Base-by-base conservation (phyloP, 2,797 vertebrate species). In the Masticophis lateralis region DNA sequence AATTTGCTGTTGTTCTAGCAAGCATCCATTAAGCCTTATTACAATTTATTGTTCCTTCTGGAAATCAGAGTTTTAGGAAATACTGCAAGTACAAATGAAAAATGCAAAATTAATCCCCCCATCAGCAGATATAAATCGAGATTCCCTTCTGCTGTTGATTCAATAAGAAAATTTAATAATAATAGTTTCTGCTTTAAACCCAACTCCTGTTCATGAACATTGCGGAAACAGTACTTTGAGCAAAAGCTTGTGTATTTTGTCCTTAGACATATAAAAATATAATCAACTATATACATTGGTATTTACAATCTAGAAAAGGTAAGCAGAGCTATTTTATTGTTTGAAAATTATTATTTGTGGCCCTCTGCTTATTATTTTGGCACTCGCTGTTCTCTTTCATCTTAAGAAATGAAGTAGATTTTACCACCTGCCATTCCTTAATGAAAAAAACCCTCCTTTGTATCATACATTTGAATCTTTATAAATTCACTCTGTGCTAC, bases 61-160 rank as follows among this genome's bases (percentile, higher is more conserved):
- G 96, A 97, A 97, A 98, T 97, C 95, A 95, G 97, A 90, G 96
- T 96, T 96, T 94, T 86, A 96, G 94, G 96, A 95, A 97, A 90
- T 94, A 93, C 96, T 93, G 89, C 55, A 95, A 96, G 94, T 92
- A 90, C 96, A 95, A 86, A 92, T 60, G 92, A 97, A 95, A 95
- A 96, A 95, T 94, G 95, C 94, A 95, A 97, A 96, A 97, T 97
- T 97, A 97, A 97, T 96, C 95, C 95, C 94, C 94, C 91, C 94
- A 96, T 94, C 92, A 47, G 57, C 95, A 93, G 90, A 69, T 16
- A 47, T 69, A 94, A 95, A 94, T 95, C 66, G 53, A 88, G 53
- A 88, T 94, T 90, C 95, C 96, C 93, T 96, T 86, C 57, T 95
- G 93, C 91, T 93, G 93, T 74, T 94, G 91, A 95, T 60, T 94